Evolutionary conservation across 2,888 invertebrate species (phyloP).

Genomic region (Schizaphis graminum): DNA sequence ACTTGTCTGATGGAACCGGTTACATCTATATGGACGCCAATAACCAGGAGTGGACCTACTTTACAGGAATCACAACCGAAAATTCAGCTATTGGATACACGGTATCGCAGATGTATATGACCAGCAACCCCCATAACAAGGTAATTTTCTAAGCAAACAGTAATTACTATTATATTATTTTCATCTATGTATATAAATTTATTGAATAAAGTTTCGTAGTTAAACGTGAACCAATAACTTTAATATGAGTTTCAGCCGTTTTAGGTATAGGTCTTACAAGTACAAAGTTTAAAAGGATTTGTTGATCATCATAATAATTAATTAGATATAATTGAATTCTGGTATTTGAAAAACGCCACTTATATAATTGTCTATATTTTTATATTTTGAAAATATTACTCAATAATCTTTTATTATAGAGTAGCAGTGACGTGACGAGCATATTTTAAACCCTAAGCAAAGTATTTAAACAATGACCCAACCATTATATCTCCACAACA

Average conservation of each 20-base stretch:
- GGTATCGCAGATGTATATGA: slow-evolving; percentile 28
- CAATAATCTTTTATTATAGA: no score
- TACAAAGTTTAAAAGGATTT: no score
- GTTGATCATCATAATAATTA: no score
- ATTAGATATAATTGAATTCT: no score
- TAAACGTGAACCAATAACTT: neutral
- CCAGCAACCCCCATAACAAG: slow-evolving; percentile 1
- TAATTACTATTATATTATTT: neutral
- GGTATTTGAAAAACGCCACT: no score
- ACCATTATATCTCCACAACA: no score
- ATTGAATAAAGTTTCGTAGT: neutral
- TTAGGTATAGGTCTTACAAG: neutral
- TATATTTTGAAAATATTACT: no score
- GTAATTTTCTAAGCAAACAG: neutral
- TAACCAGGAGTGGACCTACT: slow-evolving; percentile 40
- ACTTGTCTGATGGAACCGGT: slow-evolving; percentile 77
- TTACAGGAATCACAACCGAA: slow-evolving; percentile 34
- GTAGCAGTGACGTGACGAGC: no score
- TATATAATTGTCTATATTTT: no score
- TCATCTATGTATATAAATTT: neutral
- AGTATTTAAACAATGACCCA: no score
- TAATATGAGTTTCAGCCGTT: neutral
- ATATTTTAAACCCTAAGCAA: no score
- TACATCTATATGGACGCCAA: slow-evolving; percentile 76
- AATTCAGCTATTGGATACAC: slow-evolving; percentile 43